These are phyloP conservation scores for Pholis gunnellus DNA, from an alignment of 2,113 vertebrate genomes.

Conservation along the genomic window DNA sequence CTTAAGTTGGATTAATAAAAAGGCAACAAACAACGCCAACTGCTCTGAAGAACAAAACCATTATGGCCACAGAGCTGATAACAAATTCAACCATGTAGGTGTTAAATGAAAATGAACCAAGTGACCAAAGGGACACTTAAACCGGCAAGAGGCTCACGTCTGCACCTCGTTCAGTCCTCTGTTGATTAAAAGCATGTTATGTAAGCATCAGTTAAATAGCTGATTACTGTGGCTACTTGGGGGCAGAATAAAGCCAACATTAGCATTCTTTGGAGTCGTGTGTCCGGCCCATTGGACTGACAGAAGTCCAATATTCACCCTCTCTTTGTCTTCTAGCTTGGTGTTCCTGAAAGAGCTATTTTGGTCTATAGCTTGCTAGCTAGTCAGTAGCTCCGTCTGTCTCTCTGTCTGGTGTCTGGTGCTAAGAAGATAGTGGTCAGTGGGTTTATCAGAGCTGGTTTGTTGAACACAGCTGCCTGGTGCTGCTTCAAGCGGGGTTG, in stretches of 20 bases:
- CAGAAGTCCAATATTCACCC: neutral
- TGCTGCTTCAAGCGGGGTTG: neutral
- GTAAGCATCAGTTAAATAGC: neutral
- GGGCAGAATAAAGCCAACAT: neutral
- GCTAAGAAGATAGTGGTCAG: neutral
- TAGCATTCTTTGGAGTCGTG: neutral
- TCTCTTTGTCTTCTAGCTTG: neutral
- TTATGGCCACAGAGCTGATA: neutral
- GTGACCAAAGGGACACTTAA: slow-evolving; percentile 21
- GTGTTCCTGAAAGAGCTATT: neutral
- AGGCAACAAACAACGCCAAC: neutral
- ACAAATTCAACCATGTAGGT: neutral
- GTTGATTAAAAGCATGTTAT: slow-evolving; percentile 10
- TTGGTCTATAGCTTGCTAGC: neutral
- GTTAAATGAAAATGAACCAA: slow-evolving; percentile 44
- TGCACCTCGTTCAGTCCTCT: slow-evolving; percentile 44
- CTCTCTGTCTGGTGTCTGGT: neutral
- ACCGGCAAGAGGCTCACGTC: slow-evolving; percentile 23
- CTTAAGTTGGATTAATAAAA: neutral
- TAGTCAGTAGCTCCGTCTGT: too few relatives aligned
- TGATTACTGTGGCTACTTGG: neutral
- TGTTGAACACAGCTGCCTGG: neutral
- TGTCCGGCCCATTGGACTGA: neutral
- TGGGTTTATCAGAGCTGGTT: neutral
- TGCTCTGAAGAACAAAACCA: slow-evolving; percentile 4